These are phyloP conservation scores for Synergus japonicus DNA, from an alignment of 2,888 invertebrate species.

Conservation along the genomic window DNA sequence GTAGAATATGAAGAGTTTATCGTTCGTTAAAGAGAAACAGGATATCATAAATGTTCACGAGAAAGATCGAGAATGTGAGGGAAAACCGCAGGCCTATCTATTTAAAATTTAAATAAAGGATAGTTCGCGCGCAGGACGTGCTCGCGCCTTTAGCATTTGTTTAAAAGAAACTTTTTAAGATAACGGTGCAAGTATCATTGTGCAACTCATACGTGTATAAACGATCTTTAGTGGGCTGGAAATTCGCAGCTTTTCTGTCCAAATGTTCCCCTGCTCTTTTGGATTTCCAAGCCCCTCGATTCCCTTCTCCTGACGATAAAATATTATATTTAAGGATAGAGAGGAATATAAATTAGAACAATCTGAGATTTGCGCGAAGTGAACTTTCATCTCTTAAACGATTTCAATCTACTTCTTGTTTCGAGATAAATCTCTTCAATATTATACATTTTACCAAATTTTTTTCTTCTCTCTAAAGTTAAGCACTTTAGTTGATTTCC, in stretches of 20 bases:
- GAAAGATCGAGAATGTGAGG: slow-evolving; percentile 16
- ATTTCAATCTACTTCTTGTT: background rate
- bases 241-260: slow-evolving; percentile 31
- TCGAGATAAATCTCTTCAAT: background rate
- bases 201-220: background rate
- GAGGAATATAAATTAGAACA: slow-evolving; percentile 5
- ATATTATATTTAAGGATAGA: slow-evolving; percentile 3
- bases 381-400: slow-evolving; percentile 5
- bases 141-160: slow-evolving; percentile 20
- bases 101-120: slow-evolving; percentile 9
- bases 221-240: slow-evolving; percentile 10
- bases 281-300: slow-evolving; percentile 6
- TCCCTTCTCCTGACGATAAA: slow-evolving; percentile 7
- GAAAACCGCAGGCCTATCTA: slow-evolving; percentile 39
- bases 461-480: background rate
- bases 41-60: slow-evolving; percentile 20
- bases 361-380: slow-evolving; percentile 8
- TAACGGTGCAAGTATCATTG: slow-evolving; percentile 14
- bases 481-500: background rate
- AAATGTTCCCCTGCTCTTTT: slow-evolving; percentile 24
- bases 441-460: background rate
- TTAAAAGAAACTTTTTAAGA: slow-evolving; percentile 20
- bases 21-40: slow-evolving; percentile 32
- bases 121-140: slow-evolving; percentile 39
- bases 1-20: slow-evolving; percentile 35